These are phyloP conservation scores for Lateolabrax maculatus DNA, from an alignment of 2,797 vertebrate genomes.

Conservation along the genomic window DNA sequence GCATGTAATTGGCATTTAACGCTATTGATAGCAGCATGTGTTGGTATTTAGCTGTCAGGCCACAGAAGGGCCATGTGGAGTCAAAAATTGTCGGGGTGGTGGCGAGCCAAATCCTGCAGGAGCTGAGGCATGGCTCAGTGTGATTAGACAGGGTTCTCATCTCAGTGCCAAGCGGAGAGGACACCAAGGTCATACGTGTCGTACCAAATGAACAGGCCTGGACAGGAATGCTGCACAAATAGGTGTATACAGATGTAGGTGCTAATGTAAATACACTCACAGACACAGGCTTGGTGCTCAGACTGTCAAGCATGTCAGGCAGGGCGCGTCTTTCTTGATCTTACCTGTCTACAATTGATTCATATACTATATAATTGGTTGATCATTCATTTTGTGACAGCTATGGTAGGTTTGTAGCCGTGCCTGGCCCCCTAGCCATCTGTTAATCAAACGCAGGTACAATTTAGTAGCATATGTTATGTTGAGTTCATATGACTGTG, in stretches of 20 bases:
- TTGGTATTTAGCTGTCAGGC: conserved; percentile 77
- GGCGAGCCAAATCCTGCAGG: conserved; percentile 79
- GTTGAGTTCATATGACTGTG: conserved; percentile 63
- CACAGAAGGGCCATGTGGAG: conserved; percentile 71
- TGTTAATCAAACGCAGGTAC: conserved; percentile 69
- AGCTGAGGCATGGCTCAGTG: conserved; percentile 69
- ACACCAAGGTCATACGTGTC: conserved; percentile 72
- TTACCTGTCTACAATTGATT: conserved; percentile 16
- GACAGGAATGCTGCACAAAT: conserved; percentile 30
- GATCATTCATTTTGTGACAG: conserved; percentile 69
- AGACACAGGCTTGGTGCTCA: neutral
- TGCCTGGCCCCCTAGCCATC: conserved; percentile 56
- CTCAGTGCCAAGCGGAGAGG: conserved; percentile 71
- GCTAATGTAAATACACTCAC: conserved; percentile 40
- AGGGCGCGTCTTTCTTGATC: conserved; percentile 15
- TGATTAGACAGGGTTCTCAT: conserved; percentile 75
- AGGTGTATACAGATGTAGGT: conserved; percentile 21
- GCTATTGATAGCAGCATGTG: conserved; percentile 77
- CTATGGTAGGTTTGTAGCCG: conserved; percentile 43
- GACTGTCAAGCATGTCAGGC: conserved; percentile 10
- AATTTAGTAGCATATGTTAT: conserved; percentile 66
- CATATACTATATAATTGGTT: conserved; percentile 47
- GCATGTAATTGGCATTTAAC: conserved; percentile 81
- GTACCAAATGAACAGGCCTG: conserved; percentile 25
- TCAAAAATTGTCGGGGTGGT: conserved; percentile 67